Evolutionary conservation across 1,140 invertebrate genomes (phyloP), one percentile per base, ranked within the genome.

Genomic region (Heliconius himera): DNA sequence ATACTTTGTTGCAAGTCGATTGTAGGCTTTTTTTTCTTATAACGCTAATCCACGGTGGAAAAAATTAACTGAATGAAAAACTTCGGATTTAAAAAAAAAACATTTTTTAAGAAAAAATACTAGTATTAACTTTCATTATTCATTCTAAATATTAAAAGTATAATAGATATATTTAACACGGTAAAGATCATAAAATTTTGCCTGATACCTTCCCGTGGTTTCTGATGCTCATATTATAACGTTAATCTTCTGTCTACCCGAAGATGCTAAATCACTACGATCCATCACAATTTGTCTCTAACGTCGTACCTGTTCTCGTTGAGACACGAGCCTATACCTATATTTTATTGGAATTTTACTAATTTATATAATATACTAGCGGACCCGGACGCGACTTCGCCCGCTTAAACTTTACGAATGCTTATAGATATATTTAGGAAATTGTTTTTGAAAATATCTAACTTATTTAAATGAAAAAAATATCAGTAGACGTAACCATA

Each of bases 251-350:
- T 51, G 51, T 20, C 54, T 33, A 66, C 41, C 74, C n/a, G 22
- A 76, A 56, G 56, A 36, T 51, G 56, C 73, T 71, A 60, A 79
- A 33, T 79, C 73, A 79, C 49, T 51, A 33, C 66, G 49, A 79
- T 79, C 60, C 46, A 75, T 74, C 77, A 79, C 60, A 79, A 79
- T 79, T 79, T 79, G 72, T 79, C 77, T 79, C 54, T 33, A 79
- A 70, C 71, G 41, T 70, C 41, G n/a, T n/a, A n/a, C n/a, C 73
- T 78, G 71, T 36, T 33, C 36, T 49, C 26, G 56, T 8, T 49
- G n/a, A 46, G 46, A 70, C 77, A 41, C 54, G n/a, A 56, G 54
- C n/a, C 33, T 36, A 36, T 33, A 20, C 18, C 1, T 56, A 56
- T 56, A n/a, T 56, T 56, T 56, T 56, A 4, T 1, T 54, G 51